Base-by-base conservation (phyloP, 2,113 vertebrate genomes). In the Ailuropoda melanoleuca region DNA sequence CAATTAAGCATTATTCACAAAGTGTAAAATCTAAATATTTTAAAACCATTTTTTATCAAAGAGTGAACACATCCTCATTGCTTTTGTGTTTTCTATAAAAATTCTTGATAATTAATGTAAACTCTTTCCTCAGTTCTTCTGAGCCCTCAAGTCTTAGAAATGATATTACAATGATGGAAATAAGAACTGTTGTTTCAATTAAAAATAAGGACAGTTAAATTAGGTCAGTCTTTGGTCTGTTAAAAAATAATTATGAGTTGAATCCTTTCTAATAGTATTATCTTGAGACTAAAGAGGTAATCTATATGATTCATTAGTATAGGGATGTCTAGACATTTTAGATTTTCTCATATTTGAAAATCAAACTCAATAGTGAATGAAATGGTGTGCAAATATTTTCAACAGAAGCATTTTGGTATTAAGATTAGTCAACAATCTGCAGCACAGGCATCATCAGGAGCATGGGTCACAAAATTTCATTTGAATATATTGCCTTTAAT, bases 131-230 rank as follows among this genome's bases (percentile, higher is more conserved):
- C 70, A 92, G 10, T 97, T 75, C 62, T 93, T 75, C 74, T 17
- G 31, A 17, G 46, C 21, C 18, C 13, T 72, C 17, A 48, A 19
- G 82, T 83, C 56, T 80, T 96, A 31, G 70, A 92, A 56, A 62
- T 77, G 24, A 75, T 89, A 84, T 29, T 56, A 48, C 39, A 4
- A 18, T 43, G 95, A 81, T 72, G n/a, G 23, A 78, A 96, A 96
- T 17, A 3, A 43, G 68, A 94, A 85, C 24, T 26, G 24, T 74
- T 83, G 90, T 88, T 80, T 70, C 86, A 31, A 78, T 88, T 90
- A 81, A 97, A 97, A 95, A 93, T 85, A 96, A 93, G 70, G n/a
- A 89, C 6, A 93, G 48, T 43, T 96, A 93, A 98, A 95, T 84
- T 72, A 93, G 88, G 64, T 74, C 37, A 29, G 31, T 58, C 46